Evolutionary conservation across 2,113 vertebrate species (phyloP).

Genomic region (Ceratotherium simum): DNA sequence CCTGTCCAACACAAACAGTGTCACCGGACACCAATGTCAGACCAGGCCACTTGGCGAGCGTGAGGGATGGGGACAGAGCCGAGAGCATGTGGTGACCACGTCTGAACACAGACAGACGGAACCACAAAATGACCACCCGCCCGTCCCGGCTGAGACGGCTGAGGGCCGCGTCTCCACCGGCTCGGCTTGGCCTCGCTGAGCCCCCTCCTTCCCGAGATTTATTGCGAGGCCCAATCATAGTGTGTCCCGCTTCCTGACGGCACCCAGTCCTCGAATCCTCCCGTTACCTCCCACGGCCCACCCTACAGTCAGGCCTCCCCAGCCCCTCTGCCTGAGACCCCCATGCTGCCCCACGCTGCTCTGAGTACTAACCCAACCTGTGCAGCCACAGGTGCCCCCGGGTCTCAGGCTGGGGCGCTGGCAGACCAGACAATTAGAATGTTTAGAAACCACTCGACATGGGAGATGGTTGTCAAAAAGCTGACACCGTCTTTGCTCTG

Average conservation of each 20-base stretch:
- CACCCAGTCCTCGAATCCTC: accelerated
- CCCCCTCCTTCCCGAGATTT: not conserved
- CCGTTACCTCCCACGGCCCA: not conserved
- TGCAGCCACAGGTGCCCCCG: not conserved
- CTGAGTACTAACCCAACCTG: accelerated
- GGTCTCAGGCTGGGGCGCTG: not conserved
- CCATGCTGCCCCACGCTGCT: accelerated
- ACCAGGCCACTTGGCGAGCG: not conserved
- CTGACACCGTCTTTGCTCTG: not conserved
- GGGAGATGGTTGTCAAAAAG: not conserved
- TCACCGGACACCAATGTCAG: not conserved
- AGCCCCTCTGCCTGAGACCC: not conserved
- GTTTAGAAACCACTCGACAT: too few relatives aligned
- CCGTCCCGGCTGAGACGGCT: accelerated
- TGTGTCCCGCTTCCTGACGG: not conserved
- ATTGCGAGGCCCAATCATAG: accelerated
- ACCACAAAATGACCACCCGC: accelerated
- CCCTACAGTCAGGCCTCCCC: not conserved
- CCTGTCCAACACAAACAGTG: accelerated
- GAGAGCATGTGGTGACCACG: accelerated
- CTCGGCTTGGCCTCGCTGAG: not conserved
- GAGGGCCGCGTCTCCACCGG: not conserved
- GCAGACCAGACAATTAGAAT: not conserved
- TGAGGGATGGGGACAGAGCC: not conserved
- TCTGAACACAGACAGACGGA: not conserved